Evolutionary conservation across 2,113 vertebrate genomes (phyloP), one percentile per base, ranked within the genome.

Genomic region (Cephalophus harveyi): DNA sequence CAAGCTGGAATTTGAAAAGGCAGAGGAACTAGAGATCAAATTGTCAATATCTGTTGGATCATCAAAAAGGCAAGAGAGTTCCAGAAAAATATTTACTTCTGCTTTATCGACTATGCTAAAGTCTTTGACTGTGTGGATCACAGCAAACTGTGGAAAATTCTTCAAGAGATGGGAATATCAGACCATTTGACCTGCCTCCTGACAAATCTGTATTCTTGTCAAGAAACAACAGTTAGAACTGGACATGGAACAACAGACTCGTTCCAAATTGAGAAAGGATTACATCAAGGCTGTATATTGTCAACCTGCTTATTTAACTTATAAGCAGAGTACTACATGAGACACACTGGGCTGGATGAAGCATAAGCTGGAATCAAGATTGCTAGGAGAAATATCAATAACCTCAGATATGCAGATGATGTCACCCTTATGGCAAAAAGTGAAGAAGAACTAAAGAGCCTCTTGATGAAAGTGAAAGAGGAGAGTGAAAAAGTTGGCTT

Each of bases 261-360:
- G 1, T 11, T 71, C 33, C 64, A 36, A 36, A 36, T 36, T 0
- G 4, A 9, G 33, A 67, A 36, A 67, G 17, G 33, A 36, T 4
- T 19, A 67, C 17, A 36, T 67, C 8, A 36, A 67, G 17, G n/a
- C n/a, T 36, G n/a, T 71, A 71, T 71, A 71, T 21, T 36, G 64
- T 71, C 64, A 36, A 5, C n/a, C 33, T 36, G 64, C n/a, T 71
- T 67, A 21, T 11, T 36, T 36, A 71, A 71, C 9, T 71, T 71
- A 10, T 71, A 71, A 5, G 30, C 64, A 67, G 64, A 71, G n/a
- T 11, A 36, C n/a, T 11, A 5, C 8, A 71, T 21, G 17, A 71
- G 64, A 36, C 36, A 36, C 0, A 0, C 17, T 67, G n/a, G n/a
- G 64, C 8, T 71, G n/a, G 17, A 71, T 10, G n/a, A 11, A 71